These are phyloP conservation scores for Botia kubotai DNA, from an alignment of 2,797 vertebrate genomes.

Conservation along the genomic window DNA sequence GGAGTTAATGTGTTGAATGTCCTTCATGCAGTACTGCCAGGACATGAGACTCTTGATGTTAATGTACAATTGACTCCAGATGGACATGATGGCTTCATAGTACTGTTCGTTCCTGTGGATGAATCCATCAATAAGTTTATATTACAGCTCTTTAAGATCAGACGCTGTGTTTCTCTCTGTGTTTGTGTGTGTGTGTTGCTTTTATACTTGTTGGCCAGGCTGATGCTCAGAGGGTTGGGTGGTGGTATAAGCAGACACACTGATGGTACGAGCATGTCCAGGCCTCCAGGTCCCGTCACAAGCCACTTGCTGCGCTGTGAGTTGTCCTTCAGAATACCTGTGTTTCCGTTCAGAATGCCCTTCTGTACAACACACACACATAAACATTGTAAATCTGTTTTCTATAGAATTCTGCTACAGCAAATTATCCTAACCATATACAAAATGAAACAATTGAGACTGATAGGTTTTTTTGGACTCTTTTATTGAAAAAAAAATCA, in stretches of 20 bases:
- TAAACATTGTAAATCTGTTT: background rate
- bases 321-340: constrained; percentile 95
- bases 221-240: constrained; percentile 88
- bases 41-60: constrained; percentile 98
- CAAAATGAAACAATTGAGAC: too few relatives aligned
- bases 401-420: too few relatives aligned
- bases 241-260: constrained; percentile 94
- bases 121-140: constrained; percentile 3
- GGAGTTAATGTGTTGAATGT: constrained; percentile 92
- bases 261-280: constrained; percentile 94
- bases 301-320: constrained; percentile 96
- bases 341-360: constrained; percentile 88
- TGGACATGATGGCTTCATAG: constrained; percentile 90
- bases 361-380: constrained; percentile 75
- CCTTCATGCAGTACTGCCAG: constrained; percentile 94
- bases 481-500: too few relatives aligned
- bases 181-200: constrained; percentile 10
- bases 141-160: background rate
- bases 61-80: constrained; percentile 96
- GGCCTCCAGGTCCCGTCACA: constrained; percentile 93
- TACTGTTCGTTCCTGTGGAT: constrained; percentile 90
- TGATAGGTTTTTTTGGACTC: too few relatives aligned
- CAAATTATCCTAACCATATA: too few relatives aligned
- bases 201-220: constrained; percentile 87
- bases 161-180: constrained; percentile 6